Conservation (phyloP, 2,113 vertebrate species). For the Nematolebias whitei region DNA sequence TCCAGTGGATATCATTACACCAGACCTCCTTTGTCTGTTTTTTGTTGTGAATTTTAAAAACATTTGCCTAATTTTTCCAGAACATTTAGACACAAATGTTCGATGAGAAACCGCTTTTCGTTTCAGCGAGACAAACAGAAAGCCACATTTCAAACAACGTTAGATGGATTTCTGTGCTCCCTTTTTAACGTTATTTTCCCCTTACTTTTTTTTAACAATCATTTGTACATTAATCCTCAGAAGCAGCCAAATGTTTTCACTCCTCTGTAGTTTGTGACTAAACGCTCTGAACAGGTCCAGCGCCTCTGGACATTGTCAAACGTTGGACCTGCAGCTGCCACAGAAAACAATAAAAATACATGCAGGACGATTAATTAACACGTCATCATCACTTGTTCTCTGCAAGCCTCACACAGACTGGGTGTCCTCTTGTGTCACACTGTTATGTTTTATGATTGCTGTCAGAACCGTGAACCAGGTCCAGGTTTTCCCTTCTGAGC, state of each 20-base stretch:
- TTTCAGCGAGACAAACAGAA: not conserved
- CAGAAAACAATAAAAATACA: not conserved
- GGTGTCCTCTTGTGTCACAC: slow-evolving; percentile 2
- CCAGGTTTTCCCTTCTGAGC: slow-evolving; percentile 14
- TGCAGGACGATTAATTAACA: not conserved
- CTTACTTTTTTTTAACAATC: not conserved
- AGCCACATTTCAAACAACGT: slow-evolving; percentile 3
- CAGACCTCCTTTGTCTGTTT: not conserved
- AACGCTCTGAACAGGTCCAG: not conserved
- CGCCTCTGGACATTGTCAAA: not conserved
- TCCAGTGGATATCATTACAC: not conserved
- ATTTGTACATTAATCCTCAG: not conserved
- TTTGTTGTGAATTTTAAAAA: not conserved
- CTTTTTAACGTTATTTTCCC: not conserved
- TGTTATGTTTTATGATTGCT: slow-evolving; percentile 17
- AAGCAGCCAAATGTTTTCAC: not conserved
- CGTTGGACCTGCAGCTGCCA: slow-evolving; percentile 2
- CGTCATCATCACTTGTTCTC: slow-evolving; percentile 6
- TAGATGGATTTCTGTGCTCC: not conserved
- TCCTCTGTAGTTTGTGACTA: not conserved
- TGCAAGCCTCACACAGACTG: slow-evolving; percentile 1
- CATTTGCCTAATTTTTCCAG: not conserved
- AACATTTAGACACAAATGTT: not conserved
- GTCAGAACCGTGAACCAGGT: slow-evolving; percentile 8
- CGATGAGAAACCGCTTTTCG: not conserved